These are phyloP conservation scores for Molorchus minor DNA, from an alignment of 2,888 invertebrate species.

Conservation along the genomic window DNA sequence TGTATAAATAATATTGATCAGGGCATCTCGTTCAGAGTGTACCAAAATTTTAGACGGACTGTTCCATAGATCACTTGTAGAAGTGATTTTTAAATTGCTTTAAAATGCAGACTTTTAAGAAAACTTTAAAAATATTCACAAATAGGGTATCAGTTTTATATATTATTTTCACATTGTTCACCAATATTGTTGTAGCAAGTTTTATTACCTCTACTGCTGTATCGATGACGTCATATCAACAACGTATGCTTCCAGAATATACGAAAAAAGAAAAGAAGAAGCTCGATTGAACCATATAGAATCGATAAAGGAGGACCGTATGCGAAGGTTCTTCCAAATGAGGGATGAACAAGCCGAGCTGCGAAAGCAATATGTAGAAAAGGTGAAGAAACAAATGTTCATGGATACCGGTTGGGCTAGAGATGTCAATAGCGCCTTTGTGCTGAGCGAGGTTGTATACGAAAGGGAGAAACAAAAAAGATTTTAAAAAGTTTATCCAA, in stretches of 20 bases:
- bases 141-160: too few relatives aligned
- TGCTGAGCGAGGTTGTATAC: conserved; percentile 53
- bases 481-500: conserved; percentile 53
- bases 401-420: conserved; percentile 52
- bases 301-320: conserved; percentile 45
- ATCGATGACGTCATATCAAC: too few relatives aligned
- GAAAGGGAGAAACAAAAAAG: conserved; percentile 55
- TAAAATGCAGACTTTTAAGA: too few relatives aligned
- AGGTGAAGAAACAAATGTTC: conserved; percentile 51
- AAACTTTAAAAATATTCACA: too few relatives aligned
- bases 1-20: too few relatives aligned
- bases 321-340: conserved; percentile 40
- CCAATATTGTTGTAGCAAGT: too few relatives aligned
- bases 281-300: conserved; percentile 41
- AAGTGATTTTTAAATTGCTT: too few relatives aligned
- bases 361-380: conserved; percentile 50
- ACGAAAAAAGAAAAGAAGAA: conserved; percentile 46
- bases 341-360: conserved; percentile 48
- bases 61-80: too few relatives aligned
- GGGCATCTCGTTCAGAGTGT: too few relatives aligned
- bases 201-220: too few relatives aligned
- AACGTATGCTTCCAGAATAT: conserved; percentile 48
- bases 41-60: too few relatives aligned
- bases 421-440: conserved; percentile 53
- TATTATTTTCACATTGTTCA: too few relatives aligned